A percentile compares a stretch with the other conserved stretches of the same genome.
Evolutionary conservation across 2,797 vertebrate species (phyloP).

Genomic region (Pipistrellus pygmaeus): DNA sequence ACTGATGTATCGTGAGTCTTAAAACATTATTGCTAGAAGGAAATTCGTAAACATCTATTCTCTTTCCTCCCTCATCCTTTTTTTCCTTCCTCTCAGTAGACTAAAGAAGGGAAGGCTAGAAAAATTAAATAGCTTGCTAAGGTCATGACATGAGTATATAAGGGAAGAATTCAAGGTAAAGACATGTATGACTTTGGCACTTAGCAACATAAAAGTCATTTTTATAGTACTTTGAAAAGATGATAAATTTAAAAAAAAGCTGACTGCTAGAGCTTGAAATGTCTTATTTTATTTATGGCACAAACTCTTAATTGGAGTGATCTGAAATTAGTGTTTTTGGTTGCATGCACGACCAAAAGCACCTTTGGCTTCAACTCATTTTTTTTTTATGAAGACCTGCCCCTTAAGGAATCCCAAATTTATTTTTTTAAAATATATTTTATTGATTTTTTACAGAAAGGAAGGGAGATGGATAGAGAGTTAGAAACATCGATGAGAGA

Average conservation of each 20-base stretch:
- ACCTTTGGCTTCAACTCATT: neutral
- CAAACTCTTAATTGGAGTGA: neutral
- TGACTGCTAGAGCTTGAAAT: neutral
- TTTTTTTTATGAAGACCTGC: no score
- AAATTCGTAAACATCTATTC: neutral
- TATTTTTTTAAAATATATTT: no score
- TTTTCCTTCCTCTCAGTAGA: no score
- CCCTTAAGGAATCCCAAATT: no score
- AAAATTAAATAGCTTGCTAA: neutral
- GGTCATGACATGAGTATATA: neutral
- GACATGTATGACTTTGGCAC: neutral
- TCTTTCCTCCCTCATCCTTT: neutral
- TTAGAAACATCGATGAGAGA: no score
- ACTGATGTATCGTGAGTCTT: neutral
- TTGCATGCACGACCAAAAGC: slow-evolving; percentile 40
- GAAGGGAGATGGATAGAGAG: no score
- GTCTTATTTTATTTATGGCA: slow-evolving; percentile 23
- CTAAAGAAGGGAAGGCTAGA: neutral
- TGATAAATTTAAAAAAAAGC: neutral
- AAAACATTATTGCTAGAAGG: neutral
- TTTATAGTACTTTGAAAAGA: slow-evolving; percentile 20
- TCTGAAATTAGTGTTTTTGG: neutral
- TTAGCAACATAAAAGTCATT: neutral
- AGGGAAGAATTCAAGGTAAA: slow-evolving; percentile 4
- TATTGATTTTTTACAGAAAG: no score